A percentile compares a stretch with the other conserved stretches of the same genome.
phyloP scores from a whole-genome alignment of 2,113 vertebrate species.

The Neogale vison region DNA sequence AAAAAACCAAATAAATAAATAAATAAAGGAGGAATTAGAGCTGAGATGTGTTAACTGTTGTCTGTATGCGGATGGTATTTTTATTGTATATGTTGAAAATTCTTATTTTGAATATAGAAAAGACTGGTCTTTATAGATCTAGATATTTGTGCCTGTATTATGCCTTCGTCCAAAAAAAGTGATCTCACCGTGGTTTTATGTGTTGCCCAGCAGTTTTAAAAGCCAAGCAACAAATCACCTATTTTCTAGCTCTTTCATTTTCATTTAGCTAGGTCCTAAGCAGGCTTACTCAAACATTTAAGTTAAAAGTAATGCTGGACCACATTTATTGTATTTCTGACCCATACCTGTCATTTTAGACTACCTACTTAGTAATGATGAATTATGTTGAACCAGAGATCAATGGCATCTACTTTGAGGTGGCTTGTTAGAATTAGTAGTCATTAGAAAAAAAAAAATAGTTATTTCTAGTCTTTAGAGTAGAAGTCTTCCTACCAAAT shows the following conservation, averaged over 20 bases:
- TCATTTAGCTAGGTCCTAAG: conserved; percentile 15
- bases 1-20: too few relatives aligned
- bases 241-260: conserved; percentile 13
- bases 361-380: background rate
- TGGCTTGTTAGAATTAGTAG: conserved; percentile 9
- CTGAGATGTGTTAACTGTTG: background rate
- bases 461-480: conserved; percentile 36
- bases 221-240: background rate
- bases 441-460: background rate
- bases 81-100: conserved; percentile 28
- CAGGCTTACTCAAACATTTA: background rate
- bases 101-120: conserved; percentile 5
- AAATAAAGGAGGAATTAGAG: background rate
- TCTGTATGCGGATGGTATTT: background rate
- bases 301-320: background rate
- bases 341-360: background rate
- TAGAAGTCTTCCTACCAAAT: conserved; percentile 11
- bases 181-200: background rate
- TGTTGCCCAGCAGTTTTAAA: conserved; percentile 22
- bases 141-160: background rate
- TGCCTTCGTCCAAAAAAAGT: background rate
- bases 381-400: conserved; percentile 13
- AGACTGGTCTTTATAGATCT: background rate
- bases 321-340: background rate
- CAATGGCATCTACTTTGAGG: conserved; percentile 6